Evolutionary conservation across 2,888 invertebrate species (phyloP).

Genomic region (Pandemis heparana): DNA sequence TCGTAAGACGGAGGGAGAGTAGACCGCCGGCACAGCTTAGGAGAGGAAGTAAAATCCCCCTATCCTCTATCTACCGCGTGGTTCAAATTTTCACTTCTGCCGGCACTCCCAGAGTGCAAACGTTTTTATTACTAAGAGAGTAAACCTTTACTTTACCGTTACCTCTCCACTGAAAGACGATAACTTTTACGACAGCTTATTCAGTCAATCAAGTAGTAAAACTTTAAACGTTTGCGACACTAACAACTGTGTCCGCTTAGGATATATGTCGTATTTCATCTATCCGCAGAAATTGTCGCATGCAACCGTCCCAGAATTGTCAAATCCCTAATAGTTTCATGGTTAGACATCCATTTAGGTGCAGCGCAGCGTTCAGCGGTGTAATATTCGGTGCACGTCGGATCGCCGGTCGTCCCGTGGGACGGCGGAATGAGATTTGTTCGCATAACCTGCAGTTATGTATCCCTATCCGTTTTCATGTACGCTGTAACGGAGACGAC

Average conservation of each 20-base stretch:
- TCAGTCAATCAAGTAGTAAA: too few relatives aligned
- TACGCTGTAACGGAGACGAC: not conserved
- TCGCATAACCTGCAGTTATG: slow-evolving; percentile 42
- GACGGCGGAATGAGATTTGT: slow-evolving; percentile 45
- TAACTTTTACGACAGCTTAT: too few relatives aligned
- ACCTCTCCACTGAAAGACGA: too few relatives aligned
- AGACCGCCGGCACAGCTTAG: too few relatives aligned
- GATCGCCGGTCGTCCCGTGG: slow-evolving; percentile 46
- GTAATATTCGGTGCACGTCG: slow-evolving; percentile 55
- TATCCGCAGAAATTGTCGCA: slow-evolving; percentile 2
- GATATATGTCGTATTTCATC: not conserved
- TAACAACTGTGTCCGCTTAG: not conserved
- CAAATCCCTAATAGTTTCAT: slow-evolving; percentile 36
- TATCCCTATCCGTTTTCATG: slow-evolving; percentile 39
- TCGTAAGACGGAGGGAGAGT: too few relatives aligned
- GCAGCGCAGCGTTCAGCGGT: slow-evolving; percentile 51
- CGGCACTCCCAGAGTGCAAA: too few relatives aligned
- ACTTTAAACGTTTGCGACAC: not conserved
- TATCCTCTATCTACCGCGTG: too few relatives aligned
- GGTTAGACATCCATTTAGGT: slow-evolving; percentile 32
- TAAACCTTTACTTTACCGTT: too few relatives aligned
- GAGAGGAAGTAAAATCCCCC: too few relatives aligned
- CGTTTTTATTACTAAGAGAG: too few relatives aligned
- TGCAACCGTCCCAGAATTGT: slow-evolving; percentile 9
- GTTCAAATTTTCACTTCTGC: too few relatives aligned